Evolutionary conservation across 2,888 invertebrate species (phyloP).

Genomic region (Tuta absoluta): DNA sequence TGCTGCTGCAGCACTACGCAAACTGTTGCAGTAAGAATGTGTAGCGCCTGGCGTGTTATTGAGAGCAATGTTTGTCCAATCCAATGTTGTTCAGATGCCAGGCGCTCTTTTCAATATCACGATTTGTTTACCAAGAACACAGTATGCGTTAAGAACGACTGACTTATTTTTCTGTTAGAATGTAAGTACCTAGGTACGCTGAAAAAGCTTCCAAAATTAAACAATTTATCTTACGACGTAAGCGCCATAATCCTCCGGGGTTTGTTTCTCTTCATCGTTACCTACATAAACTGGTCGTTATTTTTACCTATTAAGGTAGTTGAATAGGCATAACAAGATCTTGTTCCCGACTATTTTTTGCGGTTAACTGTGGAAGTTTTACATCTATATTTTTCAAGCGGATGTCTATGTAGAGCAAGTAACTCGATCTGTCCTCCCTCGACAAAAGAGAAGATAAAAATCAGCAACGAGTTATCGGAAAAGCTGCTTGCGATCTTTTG

Average conservation of each 20-base stretch:
- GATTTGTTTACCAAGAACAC: conserved; percentile 11
- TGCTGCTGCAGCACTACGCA: neutral
- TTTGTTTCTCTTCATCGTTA: no score
- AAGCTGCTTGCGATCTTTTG: conserved; percentile 47
- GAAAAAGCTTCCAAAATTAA: no score
- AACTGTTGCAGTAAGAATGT: conserved; percentile 9
- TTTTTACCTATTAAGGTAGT: no score
- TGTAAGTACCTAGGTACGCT: no score
- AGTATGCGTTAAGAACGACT: neutral
- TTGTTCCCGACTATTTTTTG: no score
- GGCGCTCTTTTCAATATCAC: conserved; percentile 21
- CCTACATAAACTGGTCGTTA: no score
- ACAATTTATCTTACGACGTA: no score
- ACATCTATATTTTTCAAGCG: neutral
- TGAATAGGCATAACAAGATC: no score
- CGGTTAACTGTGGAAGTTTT: neutral
- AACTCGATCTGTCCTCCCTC: conserved; percentile 30
- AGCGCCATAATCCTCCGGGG: no score
- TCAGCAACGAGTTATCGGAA: conserved; percentile 53
- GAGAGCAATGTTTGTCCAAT: conserved; percentile 30
- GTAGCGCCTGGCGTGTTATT: conserved; percentile 31
- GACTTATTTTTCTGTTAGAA: no score
- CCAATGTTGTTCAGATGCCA: conserved; percentile 18
- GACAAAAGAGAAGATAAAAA: conserved; percentile 55
- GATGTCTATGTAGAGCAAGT: neutral